phyloP scores from a whole-genome alignment of 1,140 invertebrate genomes.

The Drosophila lowei region DNA sequence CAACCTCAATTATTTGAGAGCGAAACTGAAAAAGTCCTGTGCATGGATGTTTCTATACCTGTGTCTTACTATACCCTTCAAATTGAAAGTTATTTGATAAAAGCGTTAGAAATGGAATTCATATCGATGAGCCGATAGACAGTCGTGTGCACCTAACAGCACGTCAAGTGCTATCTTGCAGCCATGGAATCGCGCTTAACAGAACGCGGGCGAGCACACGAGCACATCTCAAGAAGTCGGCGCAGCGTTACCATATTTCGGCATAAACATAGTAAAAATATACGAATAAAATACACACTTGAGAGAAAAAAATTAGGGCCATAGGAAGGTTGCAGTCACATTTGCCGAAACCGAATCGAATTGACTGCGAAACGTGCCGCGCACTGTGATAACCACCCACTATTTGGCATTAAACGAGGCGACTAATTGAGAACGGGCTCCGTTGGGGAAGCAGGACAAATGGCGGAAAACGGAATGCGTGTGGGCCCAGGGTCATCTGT shows the following conservation, averaged over 20 bases:
- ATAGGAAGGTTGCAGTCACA: constrained; percentile 75
- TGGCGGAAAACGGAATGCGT: constrained; percentile 82
- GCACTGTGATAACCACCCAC: constrained; percentile 20
- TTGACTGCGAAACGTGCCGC: constrained; percentile 43
- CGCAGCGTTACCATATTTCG: constrained; percentile 25
- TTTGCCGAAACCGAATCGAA: constrained; percentile 65
- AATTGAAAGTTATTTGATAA: too few relatives aligned
- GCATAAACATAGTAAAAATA: constrained; percentile 34
- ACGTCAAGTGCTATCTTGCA: background rate
- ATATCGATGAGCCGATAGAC: background rate
- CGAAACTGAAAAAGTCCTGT: too few relatives aligned
- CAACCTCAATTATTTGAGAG: too few relatives aligned
- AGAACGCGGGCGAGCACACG: constrained; percentile 24
- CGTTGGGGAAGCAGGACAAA: constrained; percentile 61
- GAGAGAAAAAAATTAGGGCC: constrained; percentile 76
- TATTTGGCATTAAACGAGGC: constrained; percentile 32
- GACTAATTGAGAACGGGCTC: constrained; percentile 1
- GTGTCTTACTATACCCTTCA: too few relatives aligned
- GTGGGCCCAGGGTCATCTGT: constrained; percentile 71
- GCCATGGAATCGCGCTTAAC: too few relatives aligned
- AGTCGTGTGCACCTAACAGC: constrained; percentile 5
- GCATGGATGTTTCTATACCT: too few relatives aligned
- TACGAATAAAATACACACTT: constrained; percentile 58
- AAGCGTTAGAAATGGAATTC: too few relatives aligned
- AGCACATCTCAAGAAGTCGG: background rate